Evolutionary conservation across 2,113 vertebrate genomes (phyloP), one percentile per base, ranked within the genome.

Genomic region (Chionodraco myersi): DNA sequence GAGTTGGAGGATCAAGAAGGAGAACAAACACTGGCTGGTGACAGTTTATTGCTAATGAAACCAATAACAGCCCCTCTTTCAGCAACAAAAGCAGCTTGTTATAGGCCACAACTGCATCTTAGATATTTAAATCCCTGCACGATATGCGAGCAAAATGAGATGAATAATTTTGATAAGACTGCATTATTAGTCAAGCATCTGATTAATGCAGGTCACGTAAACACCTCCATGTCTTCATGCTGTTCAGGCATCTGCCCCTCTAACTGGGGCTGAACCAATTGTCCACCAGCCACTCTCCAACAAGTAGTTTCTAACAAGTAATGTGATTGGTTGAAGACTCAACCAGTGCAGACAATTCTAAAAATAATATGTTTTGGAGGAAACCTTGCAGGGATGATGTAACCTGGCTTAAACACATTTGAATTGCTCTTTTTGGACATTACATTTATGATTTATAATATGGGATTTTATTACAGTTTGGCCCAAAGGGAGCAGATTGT

Each of bases 101-200:
- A 63, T 41, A 49, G 56, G 13, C 41, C 47, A 36, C 75, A 49
- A 77, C 54, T 53, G 15, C 44, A 70, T 77, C 51, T 60, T 52
- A 76, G 80, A 72, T 62, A 52, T 65, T 67, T 72, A 72, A 61
- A 66, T 47, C 49, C 9, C 54, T 3, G 26, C 34, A 60, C 80
- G 79, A 89, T 85, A 82, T 84, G 83, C 68, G 57, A 49, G 67
- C 61, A 63, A 83, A 79, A 85, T 41, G 53, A 82, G 79, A 85
- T 77, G 68, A 86, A 85, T 85, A 65, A 86, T 83, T 74, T 26
- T 69, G 64, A 79, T 65, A 70, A 7, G 30, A 41, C 5, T 13
- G 6, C 69, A 26, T 18, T 57, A 65, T 61, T 72, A 79, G 82
- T 36, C 60, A 66, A 69, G 64, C 72, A 14, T 61, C 47, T 74